phyloP scores from a whole-genome alignment of 2,113 vertebrate species.

The Lagenorhynchus albirostris region DNA sequence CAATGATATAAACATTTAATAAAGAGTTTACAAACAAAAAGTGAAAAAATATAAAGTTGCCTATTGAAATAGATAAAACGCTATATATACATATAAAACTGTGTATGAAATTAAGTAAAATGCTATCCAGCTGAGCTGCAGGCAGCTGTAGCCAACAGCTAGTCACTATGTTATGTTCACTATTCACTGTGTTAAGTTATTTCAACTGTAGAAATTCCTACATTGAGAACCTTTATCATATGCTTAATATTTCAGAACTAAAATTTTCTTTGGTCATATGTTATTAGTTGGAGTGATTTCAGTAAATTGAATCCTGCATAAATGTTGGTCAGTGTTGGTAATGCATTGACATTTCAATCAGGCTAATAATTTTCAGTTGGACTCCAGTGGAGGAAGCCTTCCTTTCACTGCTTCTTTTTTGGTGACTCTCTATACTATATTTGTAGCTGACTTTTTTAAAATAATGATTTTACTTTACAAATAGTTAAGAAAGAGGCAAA shows the following conservation, averaged over 20 bases:
- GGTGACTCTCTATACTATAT: background rate
- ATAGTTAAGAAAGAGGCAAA: background rate
- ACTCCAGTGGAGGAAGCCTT: background rate
- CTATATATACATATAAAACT: background rate
- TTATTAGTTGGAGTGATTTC: background rate
- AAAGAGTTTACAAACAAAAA: background rate
- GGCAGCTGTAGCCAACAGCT: too few relatives aligned
- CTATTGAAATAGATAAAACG: background rate
- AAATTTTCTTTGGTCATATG: background rate
- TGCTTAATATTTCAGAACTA: background rate
- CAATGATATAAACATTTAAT: background rate
- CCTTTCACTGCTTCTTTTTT: background rate
- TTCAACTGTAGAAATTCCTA: background rate
- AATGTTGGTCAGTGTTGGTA: background rate
- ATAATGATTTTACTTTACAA: background rate
- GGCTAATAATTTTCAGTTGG: background rate
- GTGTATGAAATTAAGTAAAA: background rate
- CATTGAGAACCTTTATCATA: background rate
- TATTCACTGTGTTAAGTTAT: background rate
- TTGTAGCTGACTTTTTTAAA: background rate
- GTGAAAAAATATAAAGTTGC: background rate
- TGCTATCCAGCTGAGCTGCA: background rate
- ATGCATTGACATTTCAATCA: background rate
- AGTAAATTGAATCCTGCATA: background rate
- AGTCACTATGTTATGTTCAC: background rate